Conservation (phyloP, 2,888 invertebrate genomes). For the Apotomis turbidana region DNA sequence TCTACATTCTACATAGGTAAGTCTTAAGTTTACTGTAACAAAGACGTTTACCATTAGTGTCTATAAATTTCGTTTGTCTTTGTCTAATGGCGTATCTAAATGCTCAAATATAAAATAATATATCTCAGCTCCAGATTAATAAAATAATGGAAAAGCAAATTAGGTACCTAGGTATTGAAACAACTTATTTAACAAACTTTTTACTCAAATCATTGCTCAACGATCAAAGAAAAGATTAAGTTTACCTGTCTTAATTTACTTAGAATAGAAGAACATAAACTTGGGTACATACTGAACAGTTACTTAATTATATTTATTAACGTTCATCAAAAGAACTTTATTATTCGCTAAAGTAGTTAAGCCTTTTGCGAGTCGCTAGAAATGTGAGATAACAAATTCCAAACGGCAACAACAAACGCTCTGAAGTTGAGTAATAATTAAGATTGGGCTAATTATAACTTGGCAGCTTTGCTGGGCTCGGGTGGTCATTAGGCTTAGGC, state of each 20-base stretch:
- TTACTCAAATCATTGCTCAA: background rate
- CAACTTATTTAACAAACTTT: background rate
- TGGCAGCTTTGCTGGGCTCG: constrained; percentile 3
- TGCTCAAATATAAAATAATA: too few species aligned
- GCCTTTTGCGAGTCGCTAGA: constrained; percentile 9
- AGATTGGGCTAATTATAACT: constrained; percentile 22
- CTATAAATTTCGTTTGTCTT: too few species aligned
- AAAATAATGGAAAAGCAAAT: background rate
- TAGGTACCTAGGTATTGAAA: background rate
- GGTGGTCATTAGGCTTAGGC: constrained; percentile 13
- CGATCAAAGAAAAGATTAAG: background rate
- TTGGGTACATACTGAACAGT: background rate
- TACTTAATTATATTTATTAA: constrained; percentile 8
- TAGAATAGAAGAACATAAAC: background rate
- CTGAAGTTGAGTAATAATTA: constrained; percentile 29
- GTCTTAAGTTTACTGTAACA: too few species aligned
- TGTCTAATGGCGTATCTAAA: too few species aligned
- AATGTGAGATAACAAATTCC: constrained; percentile 13
- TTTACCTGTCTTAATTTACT: background rate
- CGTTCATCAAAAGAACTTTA: constrained; percentile 16
- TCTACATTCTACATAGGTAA: too few species aligned
- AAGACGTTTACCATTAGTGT: too few species aligned
- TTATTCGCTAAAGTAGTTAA: background rate
- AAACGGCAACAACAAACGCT: constrained; percentile 28
- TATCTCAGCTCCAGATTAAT: background rate